Evolutionary conservation across 1,140 invertebrate genomes (phyloP), one percentile per base, ranked within the genome.

Genomic region (Drosophila pachea): DNA sequence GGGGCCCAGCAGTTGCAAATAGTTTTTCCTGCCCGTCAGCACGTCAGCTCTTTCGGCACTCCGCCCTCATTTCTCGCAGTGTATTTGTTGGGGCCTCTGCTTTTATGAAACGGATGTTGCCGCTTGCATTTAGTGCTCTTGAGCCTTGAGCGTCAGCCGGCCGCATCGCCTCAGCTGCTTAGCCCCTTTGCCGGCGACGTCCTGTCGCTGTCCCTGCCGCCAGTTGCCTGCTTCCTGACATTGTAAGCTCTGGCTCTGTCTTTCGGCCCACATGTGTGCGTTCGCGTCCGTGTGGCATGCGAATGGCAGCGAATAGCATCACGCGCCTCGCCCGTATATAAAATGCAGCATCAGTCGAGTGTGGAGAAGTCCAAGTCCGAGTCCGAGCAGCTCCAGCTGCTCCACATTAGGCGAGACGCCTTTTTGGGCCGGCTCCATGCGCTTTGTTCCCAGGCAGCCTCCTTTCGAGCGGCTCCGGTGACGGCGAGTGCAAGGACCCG

Each of bases 21-120:
- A 22, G 22, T 22, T 22, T 22, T 3, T 22, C 1, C 22, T 22
- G 3, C 1, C 1, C 22, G 22, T 22, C 9, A 0, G 7, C 8
- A 1, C 38, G 11, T n/a, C 38, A n/a, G 11, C 11, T 4, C 11
- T 4, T 40, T n/a, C 11, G 38, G 5, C 11, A 5, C n/a, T 5
- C 12, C 3, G 12, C n/a, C 6, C 8, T 12, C n/a, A 58, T 50
- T 68, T 68, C 12, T 40, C 11, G 0, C 2, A 54, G 61, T 67
- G 49, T 49, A 63, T 22, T 62, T 36, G 65, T 69, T 43, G 48
- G 59, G 32, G 22, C 22, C 60, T 78, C 7, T 74, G 54, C 81
- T 74, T 77, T 86, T 86, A 86, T 86, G 70, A 84, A 84, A 76
- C 81, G 81, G 81, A 84, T 84, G 81, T 86, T 76, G 76, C 79